Evolutionary conservation across 2,888 invertebrate species (phyloP), one percentile per base, ranked within the genome.

Genomic region (Drosophila mulleri): DNA sequence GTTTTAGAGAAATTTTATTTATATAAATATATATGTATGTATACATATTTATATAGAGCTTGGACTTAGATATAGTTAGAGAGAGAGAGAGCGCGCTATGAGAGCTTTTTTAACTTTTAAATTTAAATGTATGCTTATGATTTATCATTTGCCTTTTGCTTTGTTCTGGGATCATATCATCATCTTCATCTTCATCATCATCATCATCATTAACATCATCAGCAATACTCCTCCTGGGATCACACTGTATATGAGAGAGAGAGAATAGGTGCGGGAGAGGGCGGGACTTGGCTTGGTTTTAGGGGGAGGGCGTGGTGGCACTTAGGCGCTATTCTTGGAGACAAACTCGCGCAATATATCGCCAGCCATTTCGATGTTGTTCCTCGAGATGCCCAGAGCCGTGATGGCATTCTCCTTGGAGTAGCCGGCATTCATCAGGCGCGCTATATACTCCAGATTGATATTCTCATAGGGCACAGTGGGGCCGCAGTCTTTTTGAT

Each of bases 301-400:
- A 16, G 18, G 9, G 42, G 5, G 2, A n/a, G 8, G 47, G 44
- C 12, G 20, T 5, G 7, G 16, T 35, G 47, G 58, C 57, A 70
- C 79, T 88, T 82, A 92, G 80, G 89, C 89, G 81, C 92, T 92
- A 84, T 91, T 93, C 88, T 96, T 95, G 54, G 95, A 95, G 54
- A 97, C 98, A 93, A 98, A 98, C 92, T 98, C 97, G 92, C 97
- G 96, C 81, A 98, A 94, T 91, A 98, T 98, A 92, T 98, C 98
- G 93, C 98, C 96, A 53, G 98, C 98, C 98, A 98, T 98, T 92
- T 97, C 97, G 62, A 98, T 94, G 93, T 98, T 97, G 93, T 98
- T 98, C 68, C 98, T 94, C 2, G 98, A 97, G 88, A 98, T 98
- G 71, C 98, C 97, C 82, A 98, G 94, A 6, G 98, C 98, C 80